phyloP scores from a whole-genome alignment of 23 tunicate species.

The Phallusia fumigata region DNA sequence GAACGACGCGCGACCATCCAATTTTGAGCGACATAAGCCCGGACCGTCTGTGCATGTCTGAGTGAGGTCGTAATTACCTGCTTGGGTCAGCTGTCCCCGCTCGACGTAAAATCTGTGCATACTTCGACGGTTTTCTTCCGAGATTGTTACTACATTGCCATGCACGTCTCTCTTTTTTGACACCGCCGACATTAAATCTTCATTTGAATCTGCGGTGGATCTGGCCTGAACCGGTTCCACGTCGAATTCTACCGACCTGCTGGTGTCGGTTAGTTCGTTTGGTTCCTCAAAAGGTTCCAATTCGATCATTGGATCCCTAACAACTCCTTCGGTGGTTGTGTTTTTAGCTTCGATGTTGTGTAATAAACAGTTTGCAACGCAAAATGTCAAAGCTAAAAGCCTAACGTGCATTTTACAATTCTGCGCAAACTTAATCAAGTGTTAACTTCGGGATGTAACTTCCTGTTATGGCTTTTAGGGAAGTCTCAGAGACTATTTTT shows the following conservation, averaged over 20 bases:
- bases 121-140: not conserved
- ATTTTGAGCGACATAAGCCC: not conserved
- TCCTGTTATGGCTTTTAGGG: not conserved
- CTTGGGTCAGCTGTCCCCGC: not conserved
- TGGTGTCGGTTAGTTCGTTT: not conserved
- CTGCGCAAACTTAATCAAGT: not conserved
- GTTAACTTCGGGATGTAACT: too few species aligned
- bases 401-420: not conserved
- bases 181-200: not conserved
- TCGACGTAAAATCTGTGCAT: not conserved
- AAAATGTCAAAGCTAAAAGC: not conserved
- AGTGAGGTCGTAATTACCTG: slow-evolving; percentile 7
- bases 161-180: not conserved
- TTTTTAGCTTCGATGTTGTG: not conserved
- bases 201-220: not conserved
- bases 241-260: not conserved
- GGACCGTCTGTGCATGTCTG: not conserved
- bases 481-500: not conserved
- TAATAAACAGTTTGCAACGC: not conserved
- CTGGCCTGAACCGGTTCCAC: not conserved
- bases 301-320: not conserved
- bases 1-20: too few species aligned
- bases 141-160: not conserved
- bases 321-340: not conserved
- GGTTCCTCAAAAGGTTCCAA: not conserved